Evolutionary conservation across 2,797 vertebrate species (phyloP).

Genomic region (Parambassis ranga): DNA sequence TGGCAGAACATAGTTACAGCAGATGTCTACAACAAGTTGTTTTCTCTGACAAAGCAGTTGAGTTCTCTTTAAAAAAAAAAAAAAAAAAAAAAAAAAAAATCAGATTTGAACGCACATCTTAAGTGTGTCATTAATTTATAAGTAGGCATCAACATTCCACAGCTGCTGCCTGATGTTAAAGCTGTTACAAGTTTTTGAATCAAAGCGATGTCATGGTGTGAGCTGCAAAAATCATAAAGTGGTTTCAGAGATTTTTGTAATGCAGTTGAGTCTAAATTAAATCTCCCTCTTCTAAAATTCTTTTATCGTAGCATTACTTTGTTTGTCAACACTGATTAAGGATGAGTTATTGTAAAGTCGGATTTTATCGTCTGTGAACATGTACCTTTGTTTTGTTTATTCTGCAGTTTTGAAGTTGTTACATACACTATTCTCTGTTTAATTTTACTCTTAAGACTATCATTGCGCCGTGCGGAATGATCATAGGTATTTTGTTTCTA

Average conservation of each 20-base stretch:
- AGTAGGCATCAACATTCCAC: constrained; percentile 65
- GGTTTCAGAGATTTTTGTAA: constrained; percentile 8
- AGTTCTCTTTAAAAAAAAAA: constrained; percentile 12
- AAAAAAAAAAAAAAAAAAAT: too few species aligned
- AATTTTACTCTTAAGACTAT: constrained; percentile 93
- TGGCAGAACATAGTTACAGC: constrained; percentile 42
- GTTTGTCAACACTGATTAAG: constrained; percentile 66
- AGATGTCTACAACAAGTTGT: too few species aligned
- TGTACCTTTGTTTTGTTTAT: constrained; percentile 77
- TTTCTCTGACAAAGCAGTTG: constrained; percentile 52
- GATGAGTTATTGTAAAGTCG: constrained; percentile 50
- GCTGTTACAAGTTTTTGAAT: constrained; percentile 33
- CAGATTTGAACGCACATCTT: constrained; percentile 59
- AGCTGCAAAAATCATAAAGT: constrained; percentile 23
- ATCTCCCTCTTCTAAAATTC: constrained; percentile 28
- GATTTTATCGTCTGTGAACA: constrained; percentile 43
- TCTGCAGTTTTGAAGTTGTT: constrained; percentile 83
- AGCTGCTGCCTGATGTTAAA: constrained; percentile 47
- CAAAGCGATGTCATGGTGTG: background rate
- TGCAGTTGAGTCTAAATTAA: constrained; percentile 36
- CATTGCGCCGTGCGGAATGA: constrained; percentile 99
- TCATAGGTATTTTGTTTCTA: constrained; percentile 85
- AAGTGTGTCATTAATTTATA: constrained; percentile 46
- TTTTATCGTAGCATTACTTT: constrained; percentile 26
- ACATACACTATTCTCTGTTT: constrained; percentile 72